Percentiles rank a stretch among this genome's conserved stretches.
Evolutionary conservation across 2,113 vertebrate genomes (phyloP).

Genomic region (Sclerurus mexicanus): DNA sequence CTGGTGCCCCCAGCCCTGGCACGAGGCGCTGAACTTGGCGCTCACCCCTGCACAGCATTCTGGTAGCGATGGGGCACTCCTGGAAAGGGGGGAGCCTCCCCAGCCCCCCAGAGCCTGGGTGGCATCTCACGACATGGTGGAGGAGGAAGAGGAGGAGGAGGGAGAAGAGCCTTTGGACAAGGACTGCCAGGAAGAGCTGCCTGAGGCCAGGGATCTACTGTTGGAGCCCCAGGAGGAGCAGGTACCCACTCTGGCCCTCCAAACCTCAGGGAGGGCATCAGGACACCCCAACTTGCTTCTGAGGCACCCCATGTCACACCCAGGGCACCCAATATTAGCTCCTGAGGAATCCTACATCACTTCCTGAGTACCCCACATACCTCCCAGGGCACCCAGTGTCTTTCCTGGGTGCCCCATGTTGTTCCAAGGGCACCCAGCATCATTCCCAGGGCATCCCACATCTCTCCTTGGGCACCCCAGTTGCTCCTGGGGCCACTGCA

Average conservation of each 20-base stretch:
- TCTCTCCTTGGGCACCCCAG: too few relatives aligned
- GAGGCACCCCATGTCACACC: neutral
- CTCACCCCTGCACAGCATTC: slow-evolving; percentile 80
- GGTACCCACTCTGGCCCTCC: slow-evolving; percentile 74
- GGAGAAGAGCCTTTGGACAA: slow-evolving; percentile 58
- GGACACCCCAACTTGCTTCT: neutral
- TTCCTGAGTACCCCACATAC: too few relatives aligned
- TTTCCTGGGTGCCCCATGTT: neutral
- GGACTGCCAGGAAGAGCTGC: slow-evolving; percentile 73
- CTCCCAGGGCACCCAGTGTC: fast-evolving
- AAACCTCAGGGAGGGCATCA: neutral
- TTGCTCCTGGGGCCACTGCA: fast-evolving
- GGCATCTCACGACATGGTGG: slow-evolving; percentile 14
- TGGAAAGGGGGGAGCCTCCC: slow-evolving; percentile 72
- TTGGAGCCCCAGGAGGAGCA: slow-evolving; percentile 78
- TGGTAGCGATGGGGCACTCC: slow-evolving; percentile 81
- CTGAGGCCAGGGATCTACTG: slow-evolving; percentile 37
- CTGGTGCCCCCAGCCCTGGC: neutral
- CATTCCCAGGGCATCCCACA: neutral
- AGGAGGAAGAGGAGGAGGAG: slow-evolving; percentile 59
- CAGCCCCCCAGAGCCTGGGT: slow-evolving; percentile 68
- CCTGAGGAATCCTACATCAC: fast-evolving
- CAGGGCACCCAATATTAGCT: neutral
- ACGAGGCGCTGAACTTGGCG: fast-evolving
- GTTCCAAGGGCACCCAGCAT: neutral